Evolutionary conservation across 2,797 vertebrate genomes (phyloP), one percentile per base, ranked within the genome.

Genomic region (Heliangelus exortis): DNA sequence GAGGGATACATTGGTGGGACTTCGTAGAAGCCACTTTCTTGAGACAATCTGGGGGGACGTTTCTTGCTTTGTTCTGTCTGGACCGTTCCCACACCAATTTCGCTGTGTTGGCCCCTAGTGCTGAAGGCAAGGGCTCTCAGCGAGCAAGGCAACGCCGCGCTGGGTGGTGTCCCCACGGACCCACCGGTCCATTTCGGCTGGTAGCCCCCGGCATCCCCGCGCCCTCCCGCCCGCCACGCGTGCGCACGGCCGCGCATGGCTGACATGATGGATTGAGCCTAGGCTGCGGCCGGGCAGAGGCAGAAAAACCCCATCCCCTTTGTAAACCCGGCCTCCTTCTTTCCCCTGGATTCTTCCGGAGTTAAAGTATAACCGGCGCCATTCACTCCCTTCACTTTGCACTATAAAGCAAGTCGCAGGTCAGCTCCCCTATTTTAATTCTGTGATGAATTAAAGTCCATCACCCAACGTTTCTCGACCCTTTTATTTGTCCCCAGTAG

Each of bases 331-430:
- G 93, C 93, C 92, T 97, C 92, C 96, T 92, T 87, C 95, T 95
- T 50, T 95, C 91, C 85, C 92, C 89, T 85, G 93, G 96, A 95
- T 97, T 98, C 97, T 98, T 97, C 86, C 96, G 97, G 94, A 98
- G 99, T 99, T 99, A 99, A 99, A 99, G 96, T 99, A 97, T 99
- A 99, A 99, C 99, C 98, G 97, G 96, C 82, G 92, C 97, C 94
- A 98, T 98, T 99, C 97, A 98, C 96, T 93, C 94, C 89, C 96
- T 97, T 97, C 95, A 94, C 96, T 98, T 98, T 98, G 93, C 96
- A 97, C 96, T 79, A 97, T 97, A 98, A 97, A 98, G 98, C 98
- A 98, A 98, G 98, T 97, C 97, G 97, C 98, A 98, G 98, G 98
- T 99, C 99, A 99, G 99, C 98, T 97, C 85, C 81, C 50, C 93